These are phyloP conservation scores for Microvelia longipes DNA, from an alignment of 1,140 invertebrate species.

Conservation along the genomic window DNA sequence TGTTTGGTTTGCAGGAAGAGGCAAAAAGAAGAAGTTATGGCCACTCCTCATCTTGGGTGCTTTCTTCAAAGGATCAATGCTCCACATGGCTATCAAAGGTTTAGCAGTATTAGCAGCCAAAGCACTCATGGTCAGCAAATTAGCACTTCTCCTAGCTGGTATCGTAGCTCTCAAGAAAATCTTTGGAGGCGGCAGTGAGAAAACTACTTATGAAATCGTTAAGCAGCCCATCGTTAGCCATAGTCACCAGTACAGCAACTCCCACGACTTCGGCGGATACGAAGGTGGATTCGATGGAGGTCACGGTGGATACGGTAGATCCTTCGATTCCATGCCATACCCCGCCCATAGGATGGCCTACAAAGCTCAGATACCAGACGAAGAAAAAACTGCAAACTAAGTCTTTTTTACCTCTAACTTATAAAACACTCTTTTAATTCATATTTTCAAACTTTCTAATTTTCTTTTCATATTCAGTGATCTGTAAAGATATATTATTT, in stretches of 20 bases:
- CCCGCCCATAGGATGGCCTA: constrained; percentile 17
- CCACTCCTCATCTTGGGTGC: constrained; percentile 42
- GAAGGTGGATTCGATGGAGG: constrained; percentile 33
- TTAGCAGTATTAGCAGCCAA: constrained; percentile 55
- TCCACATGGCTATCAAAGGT: constrained; percentile 55
- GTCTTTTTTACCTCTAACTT: no score
- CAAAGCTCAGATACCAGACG: constrained; percentile 6
- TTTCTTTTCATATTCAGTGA: no score
- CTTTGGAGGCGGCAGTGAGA: constrained; percentile 45
- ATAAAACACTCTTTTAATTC: no score
- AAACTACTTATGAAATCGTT: constrained; percentile 68
- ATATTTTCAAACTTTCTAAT: no score
- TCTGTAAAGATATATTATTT: no score
- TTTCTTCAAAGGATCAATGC: constrained; percentile 47
- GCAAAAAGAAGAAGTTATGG: constrained; percentile 36
- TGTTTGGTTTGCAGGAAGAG: constrained; percentile 20
- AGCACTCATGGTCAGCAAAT: constrained; percentile 53
- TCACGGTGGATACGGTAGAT: constrained; percentile 29
- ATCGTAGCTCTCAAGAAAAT: constrained; percentile 62
- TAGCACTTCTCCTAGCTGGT: constrained; percentile 54
- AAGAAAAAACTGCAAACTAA: background rate
- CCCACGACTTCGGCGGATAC: constrained; percentile 50
- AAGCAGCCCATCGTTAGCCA: constrained; percentile 66
- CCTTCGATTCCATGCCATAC: constrained; percentile 16
- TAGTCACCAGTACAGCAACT: constrained; percentile 54